Evolutionary conservation across 92 coral and sea anemone species (phyloP), one percentile per base, ranked within the genome.

Genomic region (Palythoa grandis): DNA sequence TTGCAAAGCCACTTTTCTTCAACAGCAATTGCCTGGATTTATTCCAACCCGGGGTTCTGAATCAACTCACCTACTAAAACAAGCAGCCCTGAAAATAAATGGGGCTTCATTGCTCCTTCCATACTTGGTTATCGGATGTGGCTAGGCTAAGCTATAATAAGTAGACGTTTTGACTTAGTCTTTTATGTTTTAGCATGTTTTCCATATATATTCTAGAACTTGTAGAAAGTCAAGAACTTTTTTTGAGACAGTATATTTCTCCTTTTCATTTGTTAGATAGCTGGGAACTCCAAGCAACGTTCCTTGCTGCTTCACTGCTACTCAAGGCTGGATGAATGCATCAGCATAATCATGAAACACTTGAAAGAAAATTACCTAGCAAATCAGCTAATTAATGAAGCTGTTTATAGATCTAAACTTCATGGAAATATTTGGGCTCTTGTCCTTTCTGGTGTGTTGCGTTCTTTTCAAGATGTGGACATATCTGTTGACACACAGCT

Each of bases 391-490:
- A 19, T 80, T 43, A 16, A 70, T 9, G 73, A 80, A 67, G 85
- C 72, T 65, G 74, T 80, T 25, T 47, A 53, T 15, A 80, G 75
- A 47, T 48, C 85, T 0, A 80, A 50, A 17, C 43, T 47, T 24
- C 47, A 80, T 29, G 85, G 85, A 48, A 66, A 67, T 29, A 48
- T 80, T 13, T 80, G 85, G 85, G 85, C 73, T 52, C 85, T 80
- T 47, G 85, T 80, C 25, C 74, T 80, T 25, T 22, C 61, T 16
- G 74, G 70, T 22, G 85, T 80, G 74, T 52, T 80, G 39, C 57
- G 48, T 47, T 80, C 74, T 13, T 47, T 47, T 22, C 65, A 66
- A 67, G 85, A 2, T 2, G 43, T 48, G 43, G 61, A 15, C 14
- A 22, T 40, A 24, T 38, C 85, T 0, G 25, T 80, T 25, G 85